Percentiles rank a stretch among this genome's conserved stretches.
These are phyloP conservation scores for Embidobia sp. DNA, from an alignment of 2,888 invertebrate species.

Conservation along the genomic window DNA sequence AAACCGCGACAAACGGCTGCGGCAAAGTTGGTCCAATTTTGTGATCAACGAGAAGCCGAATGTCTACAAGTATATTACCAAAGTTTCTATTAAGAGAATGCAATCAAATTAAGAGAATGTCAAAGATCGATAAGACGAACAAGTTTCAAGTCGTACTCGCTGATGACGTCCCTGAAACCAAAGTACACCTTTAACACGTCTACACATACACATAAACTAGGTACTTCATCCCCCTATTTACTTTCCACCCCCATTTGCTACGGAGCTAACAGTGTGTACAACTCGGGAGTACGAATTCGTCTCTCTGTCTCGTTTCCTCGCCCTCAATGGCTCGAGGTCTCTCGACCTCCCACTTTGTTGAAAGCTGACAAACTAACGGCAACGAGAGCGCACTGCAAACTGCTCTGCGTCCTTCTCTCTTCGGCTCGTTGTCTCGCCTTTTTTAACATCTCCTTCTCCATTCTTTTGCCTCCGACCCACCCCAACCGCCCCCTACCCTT, in stretches of 20 bases:
- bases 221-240: slow-evolving; percentile 65
- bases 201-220: slow-evolving; percentile 63
- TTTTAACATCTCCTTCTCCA: slow-evolving; percentile 33
- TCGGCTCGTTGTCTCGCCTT: slow-evolving; percentile 9
- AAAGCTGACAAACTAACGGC: slow-evolving; percentile 65
- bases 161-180: slow-evolving; percentile 64
- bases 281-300: slow-evolving; percentile 60
- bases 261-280: slow-evolving; percentile 63
- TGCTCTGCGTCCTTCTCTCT: slow-evolving; percentile 31
- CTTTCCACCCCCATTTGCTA: slow-evolving; percentile 64
- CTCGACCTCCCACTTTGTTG: slow-evolving; percentile 62
- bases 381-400: slow-evolving; percentile 57
- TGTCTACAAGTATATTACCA: slow-evolving; percentile 60
- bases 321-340: slow-evolving; percentile 62
- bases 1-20: slow-evolving; percentile 30
- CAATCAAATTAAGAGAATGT: slow-evolving; percentile 66
- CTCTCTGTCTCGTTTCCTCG: slow-evolving; percentile 61
- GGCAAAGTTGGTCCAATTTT: slow-evolving; percentile 52
- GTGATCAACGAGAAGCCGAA: slow-evolving; percentile 55
- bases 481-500: slow-evolving; percentile 27
- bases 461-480: slow-evolving; percentile 35
- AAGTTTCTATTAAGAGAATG: slow-evolving; percentile 64
- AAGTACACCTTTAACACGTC: slow-evolving; percentile 66
- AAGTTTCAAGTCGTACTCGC: slow-evolving; percentile 61
- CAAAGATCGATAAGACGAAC: slow-evolving; percentile 64